Evolutionary conservation across 1,140 invertebrate genomes (phyloP), one percentile per base, ranked within the genome.

Genomic region (Artemia franciscana): DNA sequence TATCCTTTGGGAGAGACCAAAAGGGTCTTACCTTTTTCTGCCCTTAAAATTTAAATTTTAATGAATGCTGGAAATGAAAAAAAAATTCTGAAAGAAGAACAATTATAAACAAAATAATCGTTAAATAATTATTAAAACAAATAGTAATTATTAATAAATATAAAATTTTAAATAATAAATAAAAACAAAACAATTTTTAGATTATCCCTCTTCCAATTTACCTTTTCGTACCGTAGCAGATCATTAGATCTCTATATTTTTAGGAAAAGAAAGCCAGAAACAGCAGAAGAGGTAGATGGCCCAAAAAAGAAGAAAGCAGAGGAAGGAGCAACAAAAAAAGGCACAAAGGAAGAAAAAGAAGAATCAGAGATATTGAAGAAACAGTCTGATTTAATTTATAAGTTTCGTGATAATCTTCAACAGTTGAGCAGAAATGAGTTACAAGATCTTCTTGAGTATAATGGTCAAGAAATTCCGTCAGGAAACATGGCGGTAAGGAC

Each of bases 331-430:
- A 72, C 75, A 62, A 72, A 75, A 18, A 59, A 60, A 39, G 24
- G 18, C 4, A 67, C 65, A 5, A 59, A 23, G 12, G 63, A 68
- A 39, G 67, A 76, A 18, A 73, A 78, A 5, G 78, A 81, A 61
- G 58, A 61, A 7, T 39, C 30, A n/a, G 70, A 76, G 66, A 71
- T 84, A 39, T 27, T 70, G 18, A 79, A 84, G 67, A 79, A 83
- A 64, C 91, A 96, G 75, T 90, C 81, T 67, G 80, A 88, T 67
- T 68, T 79, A n/a, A 76, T 90, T 26, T 92, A 84, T 73, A 80
- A 82, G 65, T 79, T 82, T 56, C 73, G 79, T 65, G 83, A 84
- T 69, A 65, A 72, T 9, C 67, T 88, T 7, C 72, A 76, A 27
- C 73, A 68, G 65, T 69, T 76, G 15, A 69, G 57, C 1, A 84